phyloP scores from a whole-genome alignment of 2,888 invertebrate species.

The Drosophila niveifrons region DNA sequence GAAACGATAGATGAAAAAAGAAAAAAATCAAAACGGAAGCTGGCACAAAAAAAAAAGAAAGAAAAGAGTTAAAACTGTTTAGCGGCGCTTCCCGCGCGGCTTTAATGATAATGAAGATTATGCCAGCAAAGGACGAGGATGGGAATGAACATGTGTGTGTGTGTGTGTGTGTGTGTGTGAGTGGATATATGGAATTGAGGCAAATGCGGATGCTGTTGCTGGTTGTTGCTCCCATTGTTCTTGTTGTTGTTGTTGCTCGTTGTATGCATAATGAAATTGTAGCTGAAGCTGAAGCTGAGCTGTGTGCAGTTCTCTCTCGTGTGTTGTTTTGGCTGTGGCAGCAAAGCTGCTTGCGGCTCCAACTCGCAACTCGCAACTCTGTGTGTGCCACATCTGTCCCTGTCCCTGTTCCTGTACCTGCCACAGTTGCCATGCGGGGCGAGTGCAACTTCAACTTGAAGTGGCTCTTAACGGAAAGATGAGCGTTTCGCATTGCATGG shows the following conservation, averaged over 20 bases:
- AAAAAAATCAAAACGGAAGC: slow-evolving; percentile 62
- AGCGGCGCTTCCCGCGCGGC: slow-evolving; percentile 65
- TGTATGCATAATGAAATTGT: slow-evolving; percentile 67
- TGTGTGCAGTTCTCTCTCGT: slow-evolving; percentile 23
- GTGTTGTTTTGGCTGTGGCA: slow-evolving; percentile 50
- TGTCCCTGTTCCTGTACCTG: slow-evolving; percentile 7
- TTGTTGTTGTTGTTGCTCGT: slow-evolving; percentile 39
- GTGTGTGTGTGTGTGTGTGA: not conserved
- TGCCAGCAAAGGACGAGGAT: slow-evolving; percentile 42
- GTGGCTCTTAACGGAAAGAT: slow-evolving; percentile 75
- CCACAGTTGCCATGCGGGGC: slow-evolving; percentile 14
- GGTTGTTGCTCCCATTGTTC: slow-evolving; percentile 37
- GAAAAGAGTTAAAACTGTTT: slow-evolving; percentile 70
- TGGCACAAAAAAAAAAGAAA: slow-evolving; percentile 30
- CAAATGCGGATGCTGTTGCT: slow-evolving; percentile 46
- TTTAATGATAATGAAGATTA: slow-evolving; percentile 80
- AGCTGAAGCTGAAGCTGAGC: slow-evolving; percentile 49
- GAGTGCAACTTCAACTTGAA: slow-evolving; percentile 52
- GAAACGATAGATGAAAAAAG: slow-evolving; percentile 12
- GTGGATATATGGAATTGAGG: slow-evolving; percentile 15
- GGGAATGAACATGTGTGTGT: slow-evolving; percentile 9
- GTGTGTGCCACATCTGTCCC: slow-evolving; percentile 16
- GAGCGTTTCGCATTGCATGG: slow-evolving; percentile 68
- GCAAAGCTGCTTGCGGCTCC: slow-evolving; percentile 55
- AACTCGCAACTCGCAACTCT: not conserved